Base-by-base conservation (phyloP, 1,140 invertebrate genomes). In the Drosophila erecta region DNA sequence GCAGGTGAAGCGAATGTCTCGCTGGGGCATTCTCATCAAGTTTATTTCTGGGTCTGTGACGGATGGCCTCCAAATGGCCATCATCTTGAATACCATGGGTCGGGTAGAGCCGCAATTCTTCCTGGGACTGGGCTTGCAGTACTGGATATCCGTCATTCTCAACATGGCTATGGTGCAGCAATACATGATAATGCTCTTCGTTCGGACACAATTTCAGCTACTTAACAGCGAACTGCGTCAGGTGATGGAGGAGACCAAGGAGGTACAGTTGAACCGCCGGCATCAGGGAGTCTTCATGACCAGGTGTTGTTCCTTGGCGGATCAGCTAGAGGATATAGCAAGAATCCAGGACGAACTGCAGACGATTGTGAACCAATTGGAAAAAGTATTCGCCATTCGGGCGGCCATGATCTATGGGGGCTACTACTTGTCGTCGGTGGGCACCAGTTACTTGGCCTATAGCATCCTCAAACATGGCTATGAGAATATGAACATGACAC, bases 281-380 rank as follows among this genome's bases (percentile, higher is more conserved):
- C 15, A 51, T 0, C 30, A n/a, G 3, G 71, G 50, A 7, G 40
- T 15, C 3, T 75, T 75, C 5, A 53, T 76, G 53, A 66, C 60
- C 11, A 47, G 22, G n/a, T 76, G 72, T 17, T 76, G 72, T n/a
- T 14, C 1, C 2, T 22, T 76, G 7, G 59, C 72, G 0, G 72
- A 76, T 49, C 6, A 38, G 12, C 3, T 76, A 11, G 72, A 76
- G 2, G 11, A 41, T 3, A 41, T 76, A 11, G 51, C 53, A n/a
- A 50, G 20, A n/a, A 5, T 38, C 0, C 72, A 76, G 24, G 38
- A 22, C 15, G 33, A 66, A 10, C 5, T 76, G 4, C 53, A 76
- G 7, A 15, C 11, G 7, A 17, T 58, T 11, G n/a, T 65, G 1
- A 37, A 6, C 0, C 1, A 37, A 3, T 3, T 56, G 38, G 24